Evolutionary conservation across 2,113 vertebrate genomes (phyloP), one percentile per base, ranked within the genome.

Genomic region (Orthonyx spaldingii): DNA sequence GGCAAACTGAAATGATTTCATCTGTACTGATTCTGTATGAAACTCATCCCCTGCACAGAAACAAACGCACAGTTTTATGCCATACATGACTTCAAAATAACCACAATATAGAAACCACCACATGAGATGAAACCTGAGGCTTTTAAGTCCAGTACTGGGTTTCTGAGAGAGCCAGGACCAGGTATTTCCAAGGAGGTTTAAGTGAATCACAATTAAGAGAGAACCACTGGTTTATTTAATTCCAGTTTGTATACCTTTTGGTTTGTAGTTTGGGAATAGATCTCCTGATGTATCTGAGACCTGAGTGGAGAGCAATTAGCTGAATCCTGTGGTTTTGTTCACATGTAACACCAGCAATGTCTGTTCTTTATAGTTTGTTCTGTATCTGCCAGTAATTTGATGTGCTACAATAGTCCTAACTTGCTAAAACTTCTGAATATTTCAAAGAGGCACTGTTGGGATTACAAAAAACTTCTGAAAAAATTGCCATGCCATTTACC

Each of bases 81-180:
- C 15, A 23, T 5, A 13, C 7, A 60, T 28, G 75, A 76, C 32
- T 85, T 60, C 57, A 88, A 27, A 87, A 76, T 35, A 83, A 35
- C 4, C 63, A 13, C 6, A 64, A 37, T 14, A 61, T 2, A 47
- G 42, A 56, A 91, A 60, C 23, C 10, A 37, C 6, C 23, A 37
- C 1, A 3, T 15, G 24, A 53, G 16, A 66, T 47, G 56, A 70
- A 61, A 74, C 23, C 50, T 42, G 42, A 42, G 66, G 44, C 9
- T 39, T 3, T 0, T 16, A 30, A 5, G 0, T 26, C 13, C 17
- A n/a, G n/a, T 27, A 33, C 1, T 26, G 10, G 4, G 13, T 52
- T 60, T 82, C 57, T 27, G 30, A 76, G 24, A 86, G 23, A 70
- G 32, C 52, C 47, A 63, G 32, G 44, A 55, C 16, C 21, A 59